Conservation (phyloP, 2,888 invertebrate genomes). For the Thymelicus lineola region DNA sequence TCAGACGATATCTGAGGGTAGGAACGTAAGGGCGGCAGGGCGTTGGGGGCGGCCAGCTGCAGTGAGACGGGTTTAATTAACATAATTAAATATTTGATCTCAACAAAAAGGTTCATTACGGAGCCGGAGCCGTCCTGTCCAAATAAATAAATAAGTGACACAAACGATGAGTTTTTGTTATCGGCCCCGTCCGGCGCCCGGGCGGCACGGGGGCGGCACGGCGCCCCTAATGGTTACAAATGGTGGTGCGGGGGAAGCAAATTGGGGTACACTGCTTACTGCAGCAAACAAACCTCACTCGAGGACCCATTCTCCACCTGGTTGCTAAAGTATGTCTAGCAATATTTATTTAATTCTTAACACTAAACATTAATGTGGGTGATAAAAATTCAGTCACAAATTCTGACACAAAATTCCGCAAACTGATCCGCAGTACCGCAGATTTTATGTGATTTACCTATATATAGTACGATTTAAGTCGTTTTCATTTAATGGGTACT, state of each 20-base stretch:
- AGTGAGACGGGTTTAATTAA: conserved; percentile 21
- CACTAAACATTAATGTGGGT: too few species aligned
- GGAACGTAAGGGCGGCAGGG: background rate
- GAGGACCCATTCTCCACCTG: background rate
- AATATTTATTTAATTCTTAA: background rate
- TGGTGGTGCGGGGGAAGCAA: conserved; percentile 32
- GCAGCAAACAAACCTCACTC: conserved; percentile 11
- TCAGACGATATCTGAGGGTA: too few species aligned
- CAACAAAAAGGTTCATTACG: conserved; percentile 41
- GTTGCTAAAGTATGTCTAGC: background rate
- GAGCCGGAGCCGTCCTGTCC: conserved; percentile 33
- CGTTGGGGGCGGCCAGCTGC: background rate
- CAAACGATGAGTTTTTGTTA: conserved; percentile 35
- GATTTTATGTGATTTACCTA: too few species aligned
- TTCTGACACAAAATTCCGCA: too few species aligned
- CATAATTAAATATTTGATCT: conserved; percentile 40
- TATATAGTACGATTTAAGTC: too few species aligned
- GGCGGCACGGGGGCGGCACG: background rate
- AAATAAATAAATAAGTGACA: conserved; percentile 41
- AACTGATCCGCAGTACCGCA: too few species aligned
- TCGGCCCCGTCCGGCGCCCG: conserved; percentile 15
- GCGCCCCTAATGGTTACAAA: conserved; percentile 30
- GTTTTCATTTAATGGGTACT: too few species aligned
- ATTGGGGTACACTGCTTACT: conserved; percentile 20
- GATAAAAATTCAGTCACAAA: too few species aligned